A percentile compares a stretch with the other conserved stretches of the same genome.
Evolutionary conservation across 2,113 vertebrate species (phyloP).

Genomic region (Misgurnus anguillicaudatus): DNA sequence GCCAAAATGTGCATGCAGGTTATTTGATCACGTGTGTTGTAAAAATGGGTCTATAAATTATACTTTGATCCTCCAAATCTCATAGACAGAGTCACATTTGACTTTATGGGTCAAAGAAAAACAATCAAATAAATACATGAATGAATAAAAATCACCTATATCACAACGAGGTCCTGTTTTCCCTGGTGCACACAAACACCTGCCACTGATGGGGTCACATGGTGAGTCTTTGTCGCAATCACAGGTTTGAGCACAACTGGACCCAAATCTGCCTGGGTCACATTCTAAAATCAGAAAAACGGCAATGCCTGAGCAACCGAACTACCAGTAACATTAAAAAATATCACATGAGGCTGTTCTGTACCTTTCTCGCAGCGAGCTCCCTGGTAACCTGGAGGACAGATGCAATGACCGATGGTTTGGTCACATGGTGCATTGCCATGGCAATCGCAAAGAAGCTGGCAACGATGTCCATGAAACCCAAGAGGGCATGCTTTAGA

Average conservation of each 20-base stretch:
- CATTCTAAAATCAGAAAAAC: slow-evolving; percentile 75
- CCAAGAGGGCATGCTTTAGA: slow-evolving; percentile 82
- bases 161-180: slow-evolving; percentile 81
- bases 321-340: not conserved
- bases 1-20: too few relatives aligned
- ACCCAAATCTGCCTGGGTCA: slow-evolving; percentile 74
- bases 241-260: slow-evolving; percentile 75
- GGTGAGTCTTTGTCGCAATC: slow-evolving; percentile 69
- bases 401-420: slow-evolving; percentile 76
- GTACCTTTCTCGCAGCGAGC: slow-evolving; percentile 76
- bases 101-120: too few relatives aligned
- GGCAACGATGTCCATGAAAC: slow-evolving; percentile 82
- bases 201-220: slow-evolving; percentile 79
- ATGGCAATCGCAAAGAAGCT: slow-evolving; percentile 77
- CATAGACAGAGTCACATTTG: too few relatives aligned
- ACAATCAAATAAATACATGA: too few relatives aligned
- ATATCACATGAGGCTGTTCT: not conserved
- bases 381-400: slow-evolving; percentile 77
- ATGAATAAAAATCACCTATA: slow-evolving; percentile 68
- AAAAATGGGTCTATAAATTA: too few relatives aligned
- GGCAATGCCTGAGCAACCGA: not conserved
- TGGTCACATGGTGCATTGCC: slow-evolving; percentile 80
- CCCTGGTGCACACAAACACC: slow-evolving; percentile 84
- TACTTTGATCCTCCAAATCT: too few relatives aligned
- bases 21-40: too few relatives aligned